Conservation (phyloP, 2,797 vertebrate species). For the Gephyroberyx darwinii region DNA sequence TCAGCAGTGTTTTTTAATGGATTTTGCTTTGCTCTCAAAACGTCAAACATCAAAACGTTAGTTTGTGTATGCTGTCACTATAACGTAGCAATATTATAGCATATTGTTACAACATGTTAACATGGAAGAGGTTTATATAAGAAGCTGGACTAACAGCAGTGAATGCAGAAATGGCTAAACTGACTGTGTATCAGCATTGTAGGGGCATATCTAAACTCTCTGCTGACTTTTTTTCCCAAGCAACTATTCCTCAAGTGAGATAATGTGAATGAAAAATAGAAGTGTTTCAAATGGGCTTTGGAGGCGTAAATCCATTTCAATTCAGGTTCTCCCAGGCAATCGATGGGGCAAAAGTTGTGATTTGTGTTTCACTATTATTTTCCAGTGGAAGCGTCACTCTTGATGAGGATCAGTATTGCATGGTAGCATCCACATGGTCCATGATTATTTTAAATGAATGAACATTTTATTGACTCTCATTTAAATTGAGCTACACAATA, state of each 20-base stretch:
- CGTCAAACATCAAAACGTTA: too few relatives aligned
- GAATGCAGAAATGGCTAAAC: not conserved
- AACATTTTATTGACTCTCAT: constrained; percentile 4
- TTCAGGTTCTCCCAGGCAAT: not conserved
- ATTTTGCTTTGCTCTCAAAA: too few relatives aligned
- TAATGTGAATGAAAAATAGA: not conserved
- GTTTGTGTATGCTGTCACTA: too few relatives aligned
- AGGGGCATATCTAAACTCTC: not conserved
- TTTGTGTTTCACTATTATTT: too few relatives aligned
- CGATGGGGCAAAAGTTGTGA: too few relatives aligned
- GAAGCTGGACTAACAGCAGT: too few relatives aligned
- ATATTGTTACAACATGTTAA: too few relatives aligned
- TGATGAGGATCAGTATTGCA: not conserved
- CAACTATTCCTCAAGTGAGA: not conserved
- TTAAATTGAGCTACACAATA: not conserved
- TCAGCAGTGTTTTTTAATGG: too few relatives aligned
- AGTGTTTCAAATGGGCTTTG: not conserved
- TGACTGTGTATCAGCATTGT: not conserved
- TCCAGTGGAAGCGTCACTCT: not conserved
- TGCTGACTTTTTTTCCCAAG: not conserved
- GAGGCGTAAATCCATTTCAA: not conserved
- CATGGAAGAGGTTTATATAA: too few relatives aligned
- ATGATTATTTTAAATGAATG: too few relatives aligned
- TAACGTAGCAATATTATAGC: too few relatives aligned
- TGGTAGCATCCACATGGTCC: not conserved